Evolutionary conservation across 92 coral and sea anemone genomes (phyloP), one percentile per base, ranked within the genome.

Genomic region (Porites divaricata): DNA sequence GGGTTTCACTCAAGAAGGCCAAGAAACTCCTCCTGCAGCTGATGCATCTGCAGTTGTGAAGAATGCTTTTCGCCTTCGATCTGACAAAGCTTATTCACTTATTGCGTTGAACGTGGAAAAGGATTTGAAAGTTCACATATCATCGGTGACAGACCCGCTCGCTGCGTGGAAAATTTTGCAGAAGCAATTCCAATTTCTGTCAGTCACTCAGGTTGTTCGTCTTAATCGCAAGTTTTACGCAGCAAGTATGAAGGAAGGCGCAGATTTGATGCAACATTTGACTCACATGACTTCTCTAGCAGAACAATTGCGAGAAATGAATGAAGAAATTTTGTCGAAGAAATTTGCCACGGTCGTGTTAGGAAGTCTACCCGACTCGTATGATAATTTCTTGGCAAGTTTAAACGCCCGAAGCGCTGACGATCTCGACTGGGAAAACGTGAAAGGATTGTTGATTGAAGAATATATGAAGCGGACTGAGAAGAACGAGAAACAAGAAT

Each of bases 251-350:
- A 85, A 85, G 72, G 95, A 83, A 81, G 90, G 85, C 1, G 67
- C 75, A 16, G 93, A 90, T 28, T 28, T 28, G 35, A 28, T 28
- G 35, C 35, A 28, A 28, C 35, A 28, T 2, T 72, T 81, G 70
- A 87, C 93, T 9, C 62, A 86, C 64, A 90, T 90, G 91, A 90
- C 93, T 57, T 90, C 93, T 24, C 89, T 89, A 61, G 95, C 93
- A 8, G 91, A 89, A 70, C 90, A 89, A 72, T 67, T 91, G n/a
- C 84, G 88, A 70, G 92, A 91, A 72, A 22, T 84, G 83, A 83
- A 86, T 16, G 92, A 91, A 69, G 92, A 89, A 54, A 77, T 92
- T 51, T 89, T 91, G 65, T 77, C 85, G 58, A 86, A 89, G 81
- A 89, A 89, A 77, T 92, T 89, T 73, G 91, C 93, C 45, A 89